Base-by-base conservation (phyloP, 2,888 invertebrate species). In the Euproctis similis region DNA sequence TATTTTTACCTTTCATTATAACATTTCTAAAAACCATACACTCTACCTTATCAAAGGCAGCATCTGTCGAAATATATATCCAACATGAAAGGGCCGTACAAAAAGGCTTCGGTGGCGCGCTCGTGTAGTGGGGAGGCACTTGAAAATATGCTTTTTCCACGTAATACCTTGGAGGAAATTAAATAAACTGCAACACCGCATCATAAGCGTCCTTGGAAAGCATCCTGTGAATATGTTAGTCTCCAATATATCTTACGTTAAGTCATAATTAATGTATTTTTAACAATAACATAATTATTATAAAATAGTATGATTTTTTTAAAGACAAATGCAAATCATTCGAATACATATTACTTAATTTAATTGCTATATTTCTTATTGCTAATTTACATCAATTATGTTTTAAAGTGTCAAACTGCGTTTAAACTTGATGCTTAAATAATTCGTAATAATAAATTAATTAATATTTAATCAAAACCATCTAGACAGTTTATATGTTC, bases 91-190 rank as follows among this genome's bases (percentile, higher is more conserved):
- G 46, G 41, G 37, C 33, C 24, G 9, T 21, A 38, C 46, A 46
- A 36, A 54, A 46, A 51, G 43, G 27, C 34, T 20, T 16, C 26
- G 36, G 19, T 27, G 12, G 26, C 25, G 25, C 17, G 26, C 27
- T 30, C 33, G 33, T 30, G 35, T 25, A 36, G 37, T 42, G 41
- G 52, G 52, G 51, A 43, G 59, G 55, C 67, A 65, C 73, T 75
- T 64, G 59, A 70, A 66, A 74, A 70, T 74, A 66, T 65, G 75
- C 73, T 70, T 76, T 75, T 77, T 73, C 72, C 69, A 66, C 66
- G 75, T 75, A 75, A 77, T 77, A 59, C 78, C 77, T 80, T 76
- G 75, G 71, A 80, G 80, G 66, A 80, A 80, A 80, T 80, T 80
- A 78, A 80, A 81, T 81, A 81, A 78, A 76, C 77, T 76, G 77